These are phyloP conservation scores for Bubo scandiacus DNA, from an alignment of 2,113 vertebrate species.

Conservation along the genomic window DNA sequence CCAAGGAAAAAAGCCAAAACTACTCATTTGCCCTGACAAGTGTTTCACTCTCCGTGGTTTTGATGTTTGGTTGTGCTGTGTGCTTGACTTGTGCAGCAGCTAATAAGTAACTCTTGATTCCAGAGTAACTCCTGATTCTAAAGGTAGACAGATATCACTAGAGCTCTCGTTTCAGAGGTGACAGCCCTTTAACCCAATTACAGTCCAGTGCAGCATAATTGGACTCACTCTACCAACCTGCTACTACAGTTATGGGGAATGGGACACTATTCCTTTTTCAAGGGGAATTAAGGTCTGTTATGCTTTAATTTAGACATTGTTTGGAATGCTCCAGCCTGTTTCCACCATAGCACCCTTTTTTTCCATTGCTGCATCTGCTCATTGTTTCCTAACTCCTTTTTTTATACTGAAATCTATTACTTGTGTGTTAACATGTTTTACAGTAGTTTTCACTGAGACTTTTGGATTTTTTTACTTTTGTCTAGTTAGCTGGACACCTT, in stretches of 20 bases:
- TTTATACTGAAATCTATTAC: neutral
- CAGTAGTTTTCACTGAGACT: neutral
- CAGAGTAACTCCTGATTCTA: neutral
- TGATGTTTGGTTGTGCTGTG: neutral
- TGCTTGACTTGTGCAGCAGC: slow-evolving; percentile 22
- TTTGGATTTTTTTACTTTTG: neutral
- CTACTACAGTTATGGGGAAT: neutral
- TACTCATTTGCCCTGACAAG: neutral
- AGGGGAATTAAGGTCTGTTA: neutral
- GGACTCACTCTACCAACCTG: neutral
- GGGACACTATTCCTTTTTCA: neutral
- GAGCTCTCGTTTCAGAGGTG: neutral
- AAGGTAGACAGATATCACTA: slow-evolving; percentile 2
- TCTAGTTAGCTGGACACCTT: neutral
- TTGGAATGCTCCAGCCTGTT: neutral
- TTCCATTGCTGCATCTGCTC: neutral
- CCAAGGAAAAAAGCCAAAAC: neutral
- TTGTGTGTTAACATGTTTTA: neutral
- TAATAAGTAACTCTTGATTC: slow-evolving; percentile 29
- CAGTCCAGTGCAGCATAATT: neutral
- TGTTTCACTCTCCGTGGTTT: neutral
- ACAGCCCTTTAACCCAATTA: slow-evolving; percentile 3
- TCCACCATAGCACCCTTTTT: neutral
- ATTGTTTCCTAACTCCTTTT: neutral
- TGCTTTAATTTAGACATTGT: neutral